These are phyloP conservation scores for Sebastes taczanowskii DNA, from an alignment of 2,797 vertebrate genomes.

Conservation along the genomic window DNA sequence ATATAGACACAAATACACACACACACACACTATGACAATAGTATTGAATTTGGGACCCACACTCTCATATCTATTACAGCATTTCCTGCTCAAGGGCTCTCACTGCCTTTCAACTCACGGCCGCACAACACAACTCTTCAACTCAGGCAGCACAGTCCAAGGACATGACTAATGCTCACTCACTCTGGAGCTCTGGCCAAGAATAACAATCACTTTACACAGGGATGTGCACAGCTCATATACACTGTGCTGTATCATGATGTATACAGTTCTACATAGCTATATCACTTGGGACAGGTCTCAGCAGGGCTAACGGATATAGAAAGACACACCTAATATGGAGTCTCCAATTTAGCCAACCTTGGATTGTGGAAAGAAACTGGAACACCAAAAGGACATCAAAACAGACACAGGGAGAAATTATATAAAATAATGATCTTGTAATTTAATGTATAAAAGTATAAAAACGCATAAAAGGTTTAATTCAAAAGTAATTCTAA, in stretches of 20 bases:
- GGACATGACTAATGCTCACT: conserved; percentile 21
- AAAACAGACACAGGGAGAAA: not conserved
- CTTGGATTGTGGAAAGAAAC: not conserved
- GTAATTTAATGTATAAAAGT: not conserved
- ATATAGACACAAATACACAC: not conserved
- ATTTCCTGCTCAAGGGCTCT: conserved; percentile 35
- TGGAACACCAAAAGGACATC: not conserved
- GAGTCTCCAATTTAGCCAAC: not conserved
- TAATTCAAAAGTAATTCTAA: too few species aligned
- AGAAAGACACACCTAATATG: not conserved
- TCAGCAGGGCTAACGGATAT: not conserved
- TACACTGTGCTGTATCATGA: not conserved
- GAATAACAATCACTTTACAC: not conserved
- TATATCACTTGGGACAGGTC: not conserved
- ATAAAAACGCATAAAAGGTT: not conserved
- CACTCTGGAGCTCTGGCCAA: not conserved
- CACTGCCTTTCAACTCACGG: conserved; percentile 25
- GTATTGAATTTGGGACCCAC: not conserved
- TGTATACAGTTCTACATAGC: not conserved
- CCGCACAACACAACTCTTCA: conserved; percentile 20
- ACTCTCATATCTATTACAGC: conserved; percentile 14
- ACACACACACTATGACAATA: conserved; percentile 14
- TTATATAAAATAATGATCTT: not conserved
- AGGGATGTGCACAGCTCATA: not conserved
- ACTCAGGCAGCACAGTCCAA: conserved; percentile 7